Base-by-base conservation (phyloP, 2,797 vertebrate species). In the Cyclopterus lumpus region DNA sequence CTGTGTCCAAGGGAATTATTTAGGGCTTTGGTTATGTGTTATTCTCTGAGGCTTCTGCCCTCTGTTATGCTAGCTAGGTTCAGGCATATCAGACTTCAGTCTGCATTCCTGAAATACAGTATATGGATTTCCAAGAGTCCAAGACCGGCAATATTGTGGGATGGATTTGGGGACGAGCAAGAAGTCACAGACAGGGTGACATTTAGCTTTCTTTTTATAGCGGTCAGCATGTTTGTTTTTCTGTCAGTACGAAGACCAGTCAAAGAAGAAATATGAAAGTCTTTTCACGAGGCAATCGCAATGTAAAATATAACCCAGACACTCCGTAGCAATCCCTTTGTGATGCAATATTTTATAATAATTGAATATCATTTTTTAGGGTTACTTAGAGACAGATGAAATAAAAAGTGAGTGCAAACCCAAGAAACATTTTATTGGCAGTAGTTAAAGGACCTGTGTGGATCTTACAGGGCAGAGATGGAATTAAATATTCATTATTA, bases 21-120 rank as follows among this genome's bases (percentile, higher is more conserved):
- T 77, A n/a, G 82, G 90, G 87, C 86, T 90, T 92, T 88, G 77
- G 90, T 87, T 90, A 77, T 85, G 84, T 89, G 85, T 90, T 93
- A 85, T 86, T 89, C 89, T 92, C 86, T 88, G 88, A 93, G 90
- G 89, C 88, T 90, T 89, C 84, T 91, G 88, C 87, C 79, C 87
- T 92, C 80, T 92, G 80, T 90, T 91, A 71, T 90, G 84, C 85
- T 88, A 75, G 73, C 90, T 66, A 63, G 84, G 75, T 65, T 68
- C 71, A 79, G 38, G 75, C 83, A 80, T 89, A 92, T 91, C 86
- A 89, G 66, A 79, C 88, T 90, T 90, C 84, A 79, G 82, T 84
- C 86, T 92, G 87, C 90, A 89, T 93, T 92, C 89, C 87, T 89
- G 38, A 90, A 90, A 92, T 91, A 91, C 89, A 90, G 83, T 86